Conservation (phyloP, 2,888 invertebrate species). For the Nymphalis c-album region DNA sequence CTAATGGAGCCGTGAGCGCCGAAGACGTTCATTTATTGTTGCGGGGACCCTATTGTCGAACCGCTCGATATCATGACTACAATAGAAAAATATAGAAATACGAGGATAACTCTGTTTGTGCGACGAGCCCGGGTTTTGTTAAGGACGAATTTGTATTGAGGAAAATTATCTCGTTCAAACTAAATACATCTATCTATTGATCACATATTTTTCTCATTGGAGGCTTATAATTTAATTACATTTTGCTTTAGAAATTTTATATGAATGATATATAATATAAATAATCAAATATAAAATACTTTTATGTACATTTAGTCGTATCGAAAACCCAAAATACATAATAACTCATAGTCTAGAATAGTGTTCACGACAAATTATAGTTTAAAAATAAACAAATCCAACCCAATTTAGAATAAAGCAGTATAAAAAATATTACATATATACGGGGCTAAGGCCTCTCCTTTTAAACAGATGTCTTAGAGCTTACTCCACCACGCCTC, state of each 20-base stretch:
- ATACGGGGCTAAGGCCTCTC: too few species aligned
- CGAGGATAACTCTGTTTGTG: conserved; percentile 9
- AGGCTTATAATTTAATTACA: not conserved
- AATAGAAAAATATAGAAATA: conserved; percentile 24
- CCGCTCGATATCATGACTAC: conserved; percentile 32
- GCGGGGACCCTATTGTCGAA: conserved; percentile 36
- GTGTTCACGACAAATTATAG: too few species aligned
- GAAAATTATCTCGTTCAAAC: conserved; percentile 19
- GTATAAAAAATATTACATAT: too few species aligned
- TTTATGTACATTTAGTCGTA: not conserved
- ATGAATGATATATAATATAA: not conserved
- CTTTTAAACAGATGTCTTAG: too few species aligned
- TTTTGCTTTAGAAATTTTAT: not conserved
- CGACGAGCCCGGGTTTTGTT: conserved; percentile 27
- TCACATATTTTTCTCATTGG: not conserved
- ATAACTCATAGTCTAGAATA: too few species aligned
- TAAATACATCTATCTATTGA: not conserved
- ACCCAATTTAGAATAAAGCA: too few species aligned
- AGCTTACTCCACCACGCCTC: too few species aligned
- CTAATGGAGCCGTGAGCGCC: conserved; percentile 56
- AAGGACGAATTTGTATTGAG: conserved; percentile 26
- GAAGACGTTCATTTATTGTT: conserved; percentile 50
- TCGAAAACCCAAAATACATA: not conserved
- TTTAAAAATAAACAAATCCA: too few species aligned
- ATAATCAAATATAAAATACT: not conserved